Evolutionary conservation across 2,888 invertebrate genomes (phyloP).

Genomic region (Torymus aiolomorphi): DNA sequence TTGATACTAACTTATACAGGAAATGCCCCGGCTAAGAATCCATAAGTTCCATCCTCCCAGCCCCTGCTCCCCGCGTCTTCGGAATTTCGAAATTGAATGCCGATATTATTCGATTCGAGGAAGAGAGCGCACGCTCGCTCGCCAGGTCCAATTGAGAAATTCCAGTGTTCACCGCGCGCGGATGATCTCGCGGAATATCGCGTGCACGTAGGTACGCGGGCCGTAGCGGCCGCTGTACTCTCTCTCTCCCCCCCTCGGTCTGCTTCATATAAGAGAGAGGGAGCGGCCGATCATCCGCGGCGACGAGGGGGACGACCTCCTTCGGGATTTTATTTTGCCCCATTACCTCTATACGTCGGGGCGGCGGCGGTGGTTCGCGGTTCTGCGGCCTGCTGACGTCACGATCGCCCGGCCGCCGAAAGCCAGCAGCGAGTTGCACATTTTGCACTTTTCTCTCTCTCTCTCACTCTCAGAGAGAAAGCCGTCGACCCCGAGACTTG

Average conservation of each 20-base stretch:
- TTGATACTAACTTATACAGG: conserved; percentile 55
- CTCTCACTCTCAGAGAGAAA: not conserved
- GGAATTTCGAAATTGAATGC: conserved; percentile 57
- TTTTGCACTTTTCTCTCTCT: conserved; percentile 70
- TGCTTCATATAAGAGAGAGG: conserved; percentile 1
- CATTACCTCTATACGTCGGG: conserved; percentile 60
- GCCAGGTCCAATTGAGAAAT: conserved; percentile 50
- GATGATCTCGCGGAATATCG: conserved; percentile 29
- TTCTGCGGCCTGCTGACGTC: conserved; percentile 62
- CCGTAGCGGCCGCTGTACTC: not conserved
- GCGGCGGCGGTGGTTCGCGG: conserved; percentile 25
- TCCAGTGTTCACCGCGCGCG: conserved; percentile 18
- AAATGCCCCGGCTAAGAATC: conserved; percentile 40
- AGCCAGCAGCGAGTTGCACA: conserved; percentile 67
- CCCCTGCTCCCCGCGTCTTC: not conserved
- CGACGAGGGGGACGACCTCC: conserved; percentile 19
- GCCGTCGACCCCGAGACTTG: conserved; percentile 24
- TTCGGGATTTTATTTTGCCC: conserved; percentile 63
- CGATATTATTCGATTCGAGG: conserved; percentile 55
- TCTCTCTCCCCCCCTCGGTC: not conserved
- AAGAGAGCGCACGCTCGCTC: not conserved
- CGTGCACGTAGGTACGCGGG: not conserved
- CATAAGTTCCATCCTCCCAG: conserved; percentile 36
- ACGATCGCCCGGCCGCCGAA: conserved; percentile 50
- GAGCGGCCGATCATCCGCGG: not conserved